These are phyloP conservation scores for honey bee (Apis mellifera) DNA, from an alignment of 1,140 invertebrate species.

Conservation along the genomic window DNA sequence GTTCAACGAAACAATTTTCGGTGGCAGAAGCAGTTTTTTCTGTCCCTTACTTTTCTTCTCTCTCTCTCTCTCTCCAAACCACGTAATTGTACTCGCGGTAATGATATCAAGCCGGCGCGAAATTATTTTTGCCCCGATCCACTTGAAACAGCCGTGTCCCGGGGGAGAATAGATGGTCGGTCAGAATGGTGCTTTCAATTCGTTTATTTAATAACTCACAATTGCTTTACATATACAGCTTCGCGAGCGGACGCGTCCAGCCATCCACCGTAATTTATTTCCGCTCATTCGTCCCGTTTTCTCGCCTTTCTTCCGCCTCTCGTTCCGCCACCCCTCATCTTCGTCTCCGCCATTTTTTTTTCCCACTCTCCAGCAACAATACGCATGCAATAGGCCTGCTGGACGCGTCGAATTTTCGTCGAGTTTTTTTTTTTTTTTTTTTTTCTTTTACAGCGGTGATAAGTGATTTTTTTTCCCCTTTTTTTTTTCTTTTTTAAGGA, in stretches of 20 bases:
- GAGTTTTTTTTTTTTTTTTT: slow-evolving; percentile 6
- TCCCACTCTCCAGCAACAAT: no score
- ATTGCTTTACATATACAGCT: slow-evolving; percentile 70
- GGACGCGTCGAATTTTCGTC: slow-evolving; percentile 41
- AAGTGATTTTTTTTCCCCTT: slow-evolving; percentile 30
- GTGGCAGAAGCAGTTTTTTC: no score
- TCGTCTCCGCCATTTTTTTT: background rate
- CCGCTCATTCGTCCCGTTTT: background rate
- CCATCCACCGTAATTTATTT: slow-evolving; percentile 3
- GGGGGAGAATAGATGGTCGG: background rate
- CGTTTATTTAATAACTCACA: slow-evolving; percentile 69
- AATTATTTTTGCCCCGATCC: slow-evolving; percentile 32
- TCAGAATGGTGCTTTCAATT: slow-evolving; percentile 52
- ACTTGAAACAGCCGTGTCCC: slow-evolving; percentile 17
- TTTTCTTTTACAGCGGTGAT: slow-evolving; percentile 54
- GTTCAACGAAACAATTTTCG: slow-evolving; percentile 12
- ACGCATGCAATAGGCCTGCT: background rate
- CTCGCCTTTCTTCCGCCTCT: background rate
- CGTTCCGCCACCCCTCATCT: background rate
- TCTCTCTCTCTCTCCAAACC: background rate
- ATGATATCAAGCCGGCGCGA: slow-evolving; percentile 20
- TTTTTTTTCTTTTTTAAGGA: slow-evolving; percentile 20
- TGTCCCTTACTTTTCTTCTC: background rate
- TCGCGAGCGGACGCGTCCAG: slow-evolving; percentile 39
- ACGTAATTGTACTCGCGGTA: slow-evolving; percentile 16